A percentile compares a stretch with the other conserved stretches of the same genome.
Evolutionary conservation across 2,113 vertebrate genomes (phyloP).

Genomic region (Pan paniscus): DNA sequence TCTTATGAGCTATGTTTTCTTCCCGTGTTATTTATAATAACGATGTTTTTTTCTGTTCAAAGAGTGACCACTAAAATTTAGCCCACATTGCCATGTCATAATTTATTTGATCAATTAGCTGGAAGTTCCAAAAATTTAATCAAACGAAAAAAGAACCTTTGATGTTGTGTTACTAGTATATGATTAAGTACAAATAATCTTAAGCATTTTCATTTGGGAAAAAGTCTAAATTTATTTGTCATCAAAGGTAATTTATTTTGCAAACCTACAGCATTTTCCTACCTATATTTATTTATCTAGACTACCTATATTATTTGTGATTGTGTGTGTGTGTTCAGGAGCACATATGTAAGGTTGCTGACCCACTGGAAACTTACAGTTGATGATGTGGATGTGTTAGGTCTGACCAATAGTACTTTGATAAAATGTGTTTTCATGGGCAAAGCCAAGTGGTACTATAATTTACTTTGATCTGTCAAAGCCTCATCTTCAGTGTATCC

Average conservation of each 20-base stretch:
- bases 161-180: neutral
- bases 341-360: neutral
- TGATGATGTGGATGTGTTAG: neutral
- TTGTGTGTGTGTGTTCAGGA: neutral
- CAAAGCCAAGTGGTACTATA: neutral
- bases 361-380: neutral
- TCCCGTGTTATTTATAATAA: neutral
- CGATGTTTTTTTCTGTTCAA: neutral
- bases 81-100: neutral
- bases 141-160: neutral
- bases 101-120: neutral
- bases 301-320: neutral
- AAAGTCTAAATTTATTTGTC: neutral
- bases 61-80: neutral
- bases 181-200: neutral
- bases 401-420: neutral
- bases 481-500: neutral
- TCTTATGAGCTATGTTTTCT: neutral
- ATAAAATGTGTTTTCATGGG: neutral
- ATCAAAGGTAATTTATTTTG: neutral
- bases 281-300: neutral
- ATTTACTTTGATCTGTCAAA: neutral
- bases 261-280: neutral
- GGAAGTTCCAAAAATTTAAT: neutral
- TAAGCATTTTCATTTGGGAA: neutral